These are phyloP conservation scores for Drosophila monieri DNA, from an alignment of 2,888 invertebrate species.

Conservation along the genomic window DNA sequence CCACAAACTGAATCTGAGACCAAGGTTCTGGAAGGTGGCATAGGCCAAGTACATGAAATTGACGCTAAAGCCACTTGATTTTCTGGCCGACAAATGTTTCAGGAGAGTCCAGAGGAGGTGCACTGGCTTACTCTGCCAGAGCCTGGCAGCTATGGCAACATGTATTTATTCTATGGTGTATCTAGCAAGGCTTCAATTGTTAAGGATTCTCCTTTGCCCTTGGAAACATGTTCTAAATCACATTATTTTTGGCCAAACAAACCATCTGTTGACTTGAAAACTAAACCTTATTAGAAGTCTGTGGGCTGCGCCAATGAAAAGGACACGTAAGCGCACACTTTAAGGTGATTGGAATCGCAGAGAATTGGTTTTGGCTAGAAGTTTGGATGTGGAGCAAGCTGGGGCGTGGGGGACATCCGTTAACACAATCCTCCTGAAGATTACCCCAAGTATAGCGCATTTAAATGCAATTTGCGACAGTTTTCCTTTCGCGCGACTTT, in stretches of 20 bases:
- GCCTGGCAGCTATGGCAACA: neutral
- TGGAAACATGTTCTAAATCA: neutral
- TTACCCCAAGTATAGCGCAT: conserved; percentile 54
- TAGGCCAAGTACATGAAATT: conserved; percentile 43
- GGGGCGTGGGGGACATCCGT: conserved; percentile 23
- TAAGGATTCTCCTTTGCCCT: too few relatives aligned
- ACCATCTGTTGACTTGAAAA: neutral
- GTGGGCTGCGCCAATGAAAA: neutral
- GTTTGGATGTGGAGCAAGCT: neutral
- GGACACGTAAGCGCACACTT: conserved; percentile 31
- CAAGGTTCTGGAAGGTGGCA: conserved; percentile 31
- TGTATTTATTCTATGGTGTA: too few relatives aligned
- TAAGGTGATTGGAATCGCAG: conserved; percentile 26
- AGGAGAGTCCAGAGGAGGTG: neutral
- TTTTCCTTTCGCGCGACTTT: conserved; percentile 60
- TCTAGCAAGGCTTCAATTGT: too few relatives aligned
- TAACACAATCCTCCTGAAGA: conserved; percentile 33
- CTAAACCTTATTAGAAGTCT: neutral
- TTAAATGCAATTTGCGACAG: conserved; percentile 72
- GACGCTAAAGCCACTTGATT: conserved; percentile 49
- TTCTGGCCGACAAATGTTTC: neutral
- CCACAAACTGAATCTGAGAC: conserved; percentile 27
- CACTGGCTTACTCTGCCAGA: neutral
- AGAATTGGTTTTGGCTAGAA: conserved; percentile 31
- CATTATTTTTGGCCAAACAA: neutral